These are phyloP conservation scores for Zaprionus ghesquierei DNA, from an alignment of 1,140 invertebrate species.

Conservation along the genomic window DNA sequence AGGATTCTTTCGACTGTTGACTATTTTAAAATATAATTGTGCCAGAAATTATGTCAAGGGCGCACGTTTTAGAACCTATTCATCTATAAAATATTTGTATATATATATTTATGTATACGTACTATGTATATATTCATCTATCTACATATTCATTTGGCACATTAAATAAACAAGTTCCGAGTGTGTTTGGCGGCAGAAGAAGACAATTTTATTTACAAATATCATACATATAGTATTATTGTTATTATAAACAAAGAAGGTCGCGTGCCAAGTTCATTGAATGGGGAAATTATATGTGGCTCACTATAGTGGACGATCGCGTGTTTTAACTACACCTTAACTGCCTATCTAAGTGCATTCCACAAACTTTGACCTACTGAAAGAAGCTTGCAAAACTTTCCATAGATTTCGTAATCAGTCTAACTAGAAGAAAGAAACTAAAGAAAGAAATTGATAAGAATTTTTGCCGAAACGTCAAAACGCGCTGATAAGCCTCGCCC, in stretches of 20 bases:
- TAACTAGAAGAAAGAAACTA: conserved; percentile 1
- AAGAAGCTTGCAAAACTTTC: conserved; percentile 54
- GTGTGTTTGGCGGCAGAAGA: conserved; percentile 5
- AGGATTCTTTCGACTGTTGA: background rate
- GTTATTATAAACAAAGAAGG: conserved; percentile 23
- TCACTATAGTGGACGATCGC: background rate
- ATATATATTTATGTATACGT: conserved; percentile 30
- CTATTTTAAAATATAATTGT: background rate
- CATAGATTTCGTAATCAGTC: conserved; percentile 58
- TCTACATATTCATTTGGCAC: conserved; percentile 17
- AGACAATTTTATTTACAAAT: conserved; percentile 40
- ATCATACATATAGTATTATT: background rate
- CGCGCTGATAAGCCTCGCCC: conserved; percentile 51
- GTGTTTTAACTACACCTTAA: background rate
- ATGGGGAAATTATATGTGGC: background rate
- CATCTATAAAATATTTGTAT: conserved; percentile 11
- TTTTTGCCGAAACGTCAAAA: conserved; percentile 32
- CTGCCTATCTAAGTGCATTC: conserved; percentile 4
- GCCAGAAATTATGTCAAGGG: conserved; percentile 61
- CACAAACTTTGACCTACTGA: conserved; percentile 47
- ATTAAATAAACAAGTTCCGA: conserved; percentile 24
- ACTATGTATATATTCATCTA: conserved; percentile 6
- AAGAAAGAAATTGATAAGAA: conserved; percentile 42
- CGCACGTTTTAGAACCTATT: conserved; percentile 6
- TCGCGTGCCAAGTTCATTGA: conserved; percentile 64